These are phyloP conservation scores for Drosophila greeni DNA, from an alignment of 2,888 invertebrate species.

Conservation along the genomic window DNA sequence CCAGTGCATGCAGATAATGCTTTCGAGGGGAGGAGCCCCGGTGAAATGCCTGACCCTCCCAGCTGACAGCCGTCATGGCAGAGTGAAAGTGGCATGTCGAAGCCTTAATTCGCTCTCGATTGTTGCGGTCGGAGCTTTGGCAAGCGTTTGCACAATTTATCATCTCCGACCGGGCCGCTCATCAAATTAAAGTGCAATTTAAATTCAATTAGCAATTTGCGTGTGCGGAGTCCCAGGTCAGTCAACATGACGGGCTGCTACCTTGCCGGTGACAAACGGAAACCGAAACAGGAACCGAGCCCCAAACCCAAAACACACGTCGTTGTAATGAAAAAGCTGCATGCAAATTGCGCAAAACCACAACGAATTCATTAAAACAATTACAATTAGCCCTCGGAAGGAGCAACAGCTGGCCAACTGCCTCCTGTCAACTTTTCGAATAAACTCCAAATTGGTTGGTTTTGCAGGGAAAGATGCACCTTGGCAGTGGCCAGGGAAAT, in stretches of 20 bases:
- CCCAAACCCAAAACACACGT: slow-evolving; percentile 9
- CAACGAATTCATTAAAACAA: slow-evolving; percentile 74
- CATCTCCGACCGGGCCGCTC: slow-evolving; percentile 40
- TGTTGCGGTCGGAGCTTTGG: slow-evolving; percentile 66
- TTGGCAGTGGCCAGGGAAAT: slow-evolving; percentile 3
- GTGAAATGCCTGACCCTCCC: slow-evolving; percentile 9
- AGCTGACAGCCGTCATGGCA: slow-evolving; percentile 37
- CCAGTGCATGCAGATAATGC: slow-evolving; percentile 1
- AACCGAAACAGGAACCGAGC: slow-evolving; percentile 43
- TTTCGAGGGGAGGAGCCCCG: neutral
- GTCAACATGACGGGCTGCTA: slow-evolving; percentile 34
- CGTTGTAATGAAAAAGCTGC: slow-evolving; percentile 63
- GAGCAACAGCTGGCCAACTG: slow-evolving; percentile 42
- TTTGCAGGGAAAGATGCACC: slow-evolving; percentile 4
- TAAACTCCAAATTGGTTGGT: slow-evolving; percentile 39
- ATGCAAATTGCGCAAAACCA: slow-evolving; percentile 74
- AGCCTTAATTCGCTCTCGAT: slow-evolving; percentile 67
- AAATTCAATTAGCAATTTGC: slow-evolving; percentile 75
- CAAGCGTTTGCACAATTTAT: slow-evolving; percentile 74
- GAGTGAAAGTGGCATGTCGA: slow-evolving; percentile 71
- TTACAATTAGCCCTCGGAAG: slow-evolving; percentile 63
- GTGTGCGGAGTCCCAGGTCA: slow-evolving; percentile 50
- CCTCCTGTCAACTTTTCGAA: slow-evolving; percentile 40
- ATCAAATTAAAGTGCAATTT: slow-evolving; percentile 73
- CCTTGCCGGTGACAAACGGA: slow-evolving; percentile 66